These are phyloP conservation scores for Scomber scombrus DNA, from an alignment of 2,113 vertebrate species.

Conservation along the genomic window DNA sequence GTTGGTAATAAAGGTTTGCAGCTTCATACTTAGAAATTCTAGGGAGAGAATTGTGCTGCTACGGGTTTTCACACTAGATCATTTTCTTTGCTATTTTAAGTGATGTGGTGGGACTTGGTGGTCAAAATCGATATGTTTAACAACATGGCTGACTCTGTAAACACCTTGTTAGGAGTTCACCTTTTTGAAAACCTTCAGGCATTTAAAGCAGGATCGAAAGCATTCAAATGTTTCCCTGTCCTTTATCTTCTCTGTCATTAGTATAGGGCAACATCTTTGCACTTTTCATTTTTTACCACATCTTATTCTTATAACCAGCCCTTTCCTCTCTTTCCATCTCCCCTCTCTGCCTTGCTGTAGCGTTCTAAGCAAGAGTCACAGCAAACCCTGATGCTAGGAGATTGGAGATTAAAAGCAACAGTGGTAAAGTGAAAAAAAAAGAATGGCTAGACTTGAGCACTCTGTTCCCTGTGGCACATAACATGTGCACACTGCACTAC, in stretches of 20 bases:
- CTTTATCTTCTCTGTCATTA: conserved; percentile 16
- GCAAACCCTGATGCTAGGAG: conserved; percentile 45
- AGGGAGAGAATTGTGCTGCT: conserved; percentile 1
- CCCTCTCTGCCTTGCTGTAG: not conserved
- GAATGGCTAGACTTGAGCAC: conserved; percentile 3
- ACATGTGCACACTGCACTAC: conserved; percentile 48
- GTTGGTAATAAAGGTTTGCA: not conserved
- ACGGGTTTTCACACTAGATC: conserved; percentile 37
- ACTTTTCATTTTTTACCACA: conserved; percentile 15
- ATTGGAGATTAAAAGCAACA: conserved; percentile 66
- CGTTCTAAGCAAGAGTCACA: conserved; percentile 40
- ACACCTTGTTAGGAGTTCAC: conserved; percentile 70
- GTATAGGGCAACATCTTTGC: conserved; percentile 6
- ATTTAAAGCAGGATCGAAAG: conserved; percentile 35
- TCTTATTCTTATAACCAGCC: not conserved
- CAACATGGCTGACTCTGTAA: conserved; percentile 66
- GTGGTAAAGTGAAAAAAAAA: conserved; percentile 17
- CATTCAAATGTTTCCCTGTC: conserved; percentile 19
- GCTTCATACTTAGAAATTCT: conserved; percentile 13
- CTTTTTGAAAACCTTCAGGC: conserved; percentile 63
- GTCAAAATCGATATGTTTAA: conserved; percentile 59
- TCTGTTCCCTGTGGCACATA: conserved; percentile 49
- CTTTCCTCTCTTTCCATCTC: conserved; percentile 1
- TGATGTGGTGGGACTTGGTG: conserved; percentile 37
- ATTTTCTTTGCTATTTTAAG: conserved; percentile 57